phyloP scores from a whole-genome alignment of 2,888 invertebrate species.

The Pseudanteris insignis region DNA sequence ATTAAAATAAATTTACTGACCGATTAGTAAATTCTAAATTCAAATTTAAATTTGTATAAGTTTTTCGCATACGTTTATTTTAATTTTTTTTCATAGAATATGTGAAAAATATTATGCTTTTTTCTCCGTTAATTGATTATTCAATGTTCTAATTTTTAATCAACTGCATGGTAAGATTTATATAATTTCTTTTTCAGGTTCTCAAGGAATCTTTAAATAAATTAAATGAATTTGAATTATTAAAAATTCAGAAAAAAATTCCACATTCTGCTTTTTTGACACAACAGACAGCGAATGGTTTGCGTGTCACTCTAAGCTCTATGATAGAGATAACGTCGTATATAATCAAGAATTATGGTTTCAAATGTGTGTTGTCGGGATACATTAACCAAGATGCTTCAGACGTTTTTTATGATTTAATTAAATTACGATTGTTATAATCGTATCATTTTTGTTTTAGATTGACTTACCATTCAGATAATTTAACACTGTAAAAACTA shows the following conservation, averaged over 20 bases:
- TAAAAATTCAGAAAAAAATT: conserved; percentile 3
- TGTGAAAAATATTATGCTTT: too few relatives aligned
- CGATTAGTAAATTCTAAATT: too few relatives aligned
- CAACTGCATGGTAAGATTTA: too few relatives aligned
- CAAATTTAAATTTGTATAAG: too few relatives aligned
- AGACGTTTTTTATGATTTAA: conserved; percentile 15
- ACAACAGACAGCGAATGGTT: conserved; percentile 15
- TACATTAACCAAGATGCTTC: conserved; percentile 16
- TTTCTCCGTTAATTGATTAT: too few relatives aligned
- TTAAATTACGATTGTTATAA: conserved; percentile 2
- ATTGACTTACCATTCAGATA: conserved; percentile 3
- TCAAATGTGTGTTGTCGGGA: conserved; percentile 11
- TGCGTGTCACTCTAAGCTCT: conserved; percentile 18
- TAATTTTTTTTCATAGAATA: too few relatives aligned
- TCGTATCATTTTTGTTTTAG: conserved; percentile 4
- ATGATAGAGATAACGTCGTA: conserved; percentile 10
- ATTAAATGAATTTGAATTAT: conserved; percentile 25
- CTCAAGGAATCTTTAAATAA: conserved; percentile 17
- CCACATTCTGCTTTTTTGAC: conserved; percentile 13
- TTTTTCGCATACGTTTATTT: too few relatives aligned
- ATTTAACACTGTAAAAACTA: too few relatives aligned
- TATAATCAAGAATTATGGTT: conserved; percentile 12
- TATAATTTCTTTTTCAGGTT: conserved; percentile 19
- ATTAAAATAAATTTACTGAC: too few relatives aligned
- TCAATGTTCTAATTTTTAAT: too few relatives aligned